Evolutionary conservation across 1,140 invertebrate species (phyloP), one percentile per base, ranked within the genome.

Genomic region (Limonius californicus): DNA sequence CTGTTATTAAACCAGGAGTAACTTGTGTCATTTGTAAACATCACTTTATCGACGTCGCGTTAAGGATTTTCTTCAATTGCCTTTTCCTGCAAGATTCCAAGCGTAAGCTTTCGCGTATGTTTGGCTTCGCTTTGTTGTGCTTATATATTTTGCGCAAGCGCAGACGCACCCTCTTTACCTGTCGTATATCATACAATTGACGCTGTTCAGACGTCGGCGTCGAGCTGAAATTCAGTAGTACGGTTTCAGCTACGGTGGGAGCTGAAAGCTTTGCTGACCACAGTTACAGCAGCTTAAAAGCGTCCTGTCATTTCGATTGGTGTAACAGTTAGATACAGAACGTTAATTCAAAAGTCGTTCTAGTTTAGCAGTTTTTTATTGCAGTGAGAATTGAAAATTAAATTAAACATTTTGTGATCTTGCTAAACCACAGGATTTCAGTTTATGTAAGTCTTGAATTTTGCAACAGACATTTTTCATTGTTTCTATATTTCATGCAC

Each of bases 111-210:
- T 18, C 45, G 20, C 45, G 45, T 50, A 50, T 50, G 45, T 50
- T 50, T 50, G 45, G 45, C 9, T 50, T 50, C 16, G 16, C 45
- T 50, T 50, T 50, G 45, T 50, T 50, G 45, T 50, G 16, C 45
- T 50, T 50, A 50, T 21, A 50, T 50, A 50, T 50, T 45, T 50
- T 50, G 45, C 45, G 45, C 45, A 50, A 16, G 16, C 45, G 45
- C 16, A 50, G 45, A 18, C 45, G 45, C 45, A 50, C 45, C 45
- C 45, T 50, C 45, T 50, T 50, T 50, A 50, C 45, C 45, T 50
- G 45, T 50, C 45, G 45, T 50, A 50, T 50, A 50, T 50, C 45
- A 50, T 50, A 50, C 45, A 50, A 50, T 50, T 50, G 45, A 50
- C 45, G 45, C 45, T 50, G 20, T 50, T 50, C 45, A 50, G 45